Evolutionary conservation across 2,797 vertebrate species (phyloP).

Genomic region (Pelodytes ibericus): DNA sequence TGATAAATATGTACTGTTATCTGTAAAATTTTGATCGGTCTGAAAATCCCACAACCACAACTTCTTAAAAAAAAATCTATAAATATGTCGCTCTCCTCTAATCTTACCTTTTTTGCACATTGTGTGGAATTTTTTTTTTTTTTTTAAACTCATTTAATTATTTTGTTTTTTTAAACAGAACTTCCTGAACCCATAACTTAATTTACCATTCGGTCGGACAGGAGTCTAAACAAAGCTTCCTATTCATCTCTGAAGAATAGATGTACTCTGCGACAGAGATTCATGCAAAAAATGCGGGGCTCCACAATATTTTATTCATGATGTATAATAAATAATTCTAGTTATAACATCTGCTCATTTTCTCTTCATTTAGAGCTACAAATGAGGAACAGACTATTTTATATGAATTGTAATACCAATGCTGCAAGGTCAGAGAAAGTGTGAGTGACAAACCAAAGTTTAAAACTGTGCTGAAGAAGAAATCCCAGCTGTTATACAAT

Average conservation of each 20-base stretch:
- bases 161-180: too few relatives aligned
- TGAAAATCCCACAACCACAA: too few relatives aligned
- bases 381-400: constrained; percentile 13
- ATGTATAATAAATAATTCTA: constrained; percentile 35
- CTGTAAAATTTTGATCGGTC: too few relatives aligned
- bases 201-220: not conserved
- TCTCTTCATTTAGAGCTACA: constrained; percentile 35
- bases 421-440: constrained; percentile 24
- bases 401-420: not conserved
- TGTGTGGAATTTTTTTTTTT: too few relatives aligned
- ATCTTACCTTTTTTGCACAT: too few relatives aligned
- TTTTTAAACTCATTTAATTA: too few relatives aligned
- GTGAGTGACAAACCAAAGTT: too few relatives aligned
- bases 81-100: too few relatives aligned
- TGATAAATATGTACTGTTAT: too few relatives aligned
- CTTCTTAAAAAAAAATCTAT: too few relatives aligned
- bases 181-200: not conserved
- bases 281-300: not conserved
- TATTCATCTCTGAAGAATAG: constrained; percentile 17
- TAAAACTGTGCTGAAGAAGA: too few relatives aligned
- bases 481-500: too few relatives aligned
- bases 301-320: constrained; percentile 35
- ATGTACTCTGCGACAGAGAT: not conserved
- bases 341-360: constrained; percentile 44
- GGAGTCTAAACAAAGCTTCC: not conserved